Percentiles rank a stretch among this genome's conserved stretches.
These are phyloP conservation scores for Brachionus rubens DNA, from an alignment of 1,140 invertebrate genomes.

Conservation along the genomic window DNA sequence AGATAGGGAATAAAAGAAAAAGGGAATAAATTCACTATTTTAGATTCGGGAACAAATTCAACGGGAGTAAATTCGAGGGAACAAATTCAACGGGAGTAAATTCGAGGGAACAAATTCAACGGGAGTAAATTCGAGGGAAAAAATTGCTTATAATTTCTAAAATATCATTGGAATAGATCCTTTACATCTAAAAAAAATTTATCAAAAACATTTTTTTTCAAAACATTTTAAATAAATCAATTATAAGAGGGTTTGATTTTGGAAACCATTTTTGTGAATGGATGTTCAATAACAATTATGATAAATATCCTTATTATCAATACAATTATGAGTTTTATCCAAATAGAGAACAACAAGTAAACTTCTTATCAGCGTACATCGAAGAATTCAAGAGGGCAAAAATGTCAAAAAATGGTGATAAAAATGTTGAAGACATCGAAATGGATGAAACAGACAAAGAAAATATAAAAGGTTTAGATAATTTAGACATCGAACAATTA, in stretches of 20 bases:
- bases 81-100: too few species aligned
- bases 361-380: slow-evolving; percentile 1
- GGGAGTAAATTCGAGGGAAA: too few species aligned
- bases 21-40: too few species aligned
- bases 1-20: too few species aligned
- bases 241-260: slow-evolving; percentile 78
- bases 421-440: slow-evolving; percentile 14
- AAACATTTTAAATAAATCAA: too few species aligned
- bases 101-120: too few species aligned
- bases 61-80: too few species aligned
- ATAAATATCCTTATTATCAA: slow-evolving; percentile 74
- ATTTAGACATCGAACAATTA: slow-evolving; percentile 3
- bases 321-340: slow-evolving; percentile 70
- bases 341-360: slow-evolving; percentile 74
- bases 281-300: slow-evolving; percentile 81
- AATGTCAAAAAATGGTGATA: not conserved
- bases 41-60: too few species aligned
- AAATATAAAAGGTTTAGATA: not conserved
- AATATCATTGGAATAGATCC: too few species aligned
- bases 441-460: not conserved
- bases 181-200: too few species aligned
- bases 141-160: too few species aligned
- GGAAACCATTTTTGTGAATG: slow-evolving; percentile 95
- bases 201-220: too few species aligned
- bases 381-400: not conserved